Conservation (phyloP, 2,113 vertebrate species). For the Gallinago undulata region DNA sequence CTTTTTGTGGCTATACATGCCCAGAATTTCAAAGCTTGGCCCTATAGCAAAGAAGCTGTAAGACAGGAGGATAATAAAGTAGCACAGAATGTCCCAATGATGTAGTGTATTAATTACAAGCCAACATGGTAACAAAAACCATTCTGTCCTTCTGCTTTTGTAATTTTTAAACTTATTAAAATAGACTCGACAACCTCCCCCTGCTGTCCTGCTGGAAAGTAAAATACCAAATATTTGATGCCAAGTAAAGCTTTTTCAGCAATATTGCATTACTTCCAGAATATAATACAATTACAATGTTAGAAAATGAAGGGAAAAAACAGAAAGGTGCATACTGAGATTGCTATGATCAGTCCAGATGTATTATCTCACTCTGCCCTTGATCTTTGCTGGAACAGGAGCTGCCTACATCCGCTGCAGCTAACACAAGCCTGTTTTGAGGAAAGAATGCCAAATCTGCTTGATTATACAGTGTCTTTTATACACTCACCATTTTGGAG, state of each 20-base stretch:
- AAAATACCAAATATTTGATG: neutral
- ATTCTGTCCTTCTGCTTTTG: neutral
- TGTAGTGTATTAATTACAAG: neutral
- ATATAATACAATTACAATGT: neutral
- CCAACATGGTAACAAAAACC: neutral
- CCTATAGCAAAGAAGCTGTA: neutral
- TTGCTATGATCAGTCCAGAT: neutral
- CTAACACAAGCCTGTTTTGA: neutral
- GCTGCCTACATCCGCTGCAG: neutral
- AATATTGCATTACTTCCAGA: neutral
- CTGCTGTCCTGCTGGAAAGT: neutral
- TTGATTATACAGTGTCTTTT: neutral
- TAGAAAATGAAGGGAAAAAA: neutral
- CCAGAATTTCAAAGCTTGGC: neutral
- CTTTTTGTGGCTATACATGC: neutral
- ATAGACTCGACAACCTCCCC: neutral
- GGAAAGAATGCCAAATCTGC: neutral
- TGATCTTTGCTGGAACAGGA: conserved; percentile 5
- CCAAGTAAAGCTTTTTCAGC: neutral
- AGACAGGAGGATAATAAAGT: neutral
- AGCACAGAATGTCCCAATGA: neutral
- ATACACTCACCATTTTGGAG: neutral
- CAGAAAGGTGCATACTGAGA: neutral
- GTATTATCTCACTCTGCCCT: conserved; percentile 2
- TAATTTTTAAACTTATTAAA: neutral